These are phyloP conservation scores for Xyrichtys novacula DNA, from an alignment of 2,797 vertebrate species.

Conservation along the genomic window DNA sequence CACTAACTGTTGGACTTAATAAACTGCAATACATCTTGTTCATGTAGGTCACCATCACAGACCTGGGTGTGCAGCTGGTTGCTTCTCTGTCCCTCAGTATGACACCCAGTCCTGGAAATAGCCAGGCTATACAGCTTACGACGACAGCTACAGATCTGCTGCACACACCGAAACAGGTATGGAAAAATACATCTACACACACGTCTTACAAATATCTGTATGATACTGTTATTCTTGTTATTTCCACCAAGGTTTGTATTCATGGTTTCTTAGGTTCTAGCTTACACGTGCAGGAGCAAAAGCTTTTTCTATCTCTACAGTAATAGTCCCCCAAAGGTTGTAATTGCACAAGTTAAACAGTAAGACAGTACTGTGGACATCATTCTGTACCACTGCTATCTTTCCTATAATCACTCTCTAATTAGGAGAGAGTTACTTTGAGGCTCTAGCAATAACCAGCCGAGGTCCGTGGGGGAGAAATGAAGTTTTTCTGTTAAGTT, in stretches of 20 bases:
- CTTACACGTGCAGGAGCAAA: not conserved
- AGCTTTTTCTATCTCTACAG: constrained; percentile 16
- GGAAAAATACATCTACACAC: not conserved
- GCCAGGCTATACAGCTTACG: constrained; percentile 88
- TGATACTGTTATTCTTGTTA: not conserved
- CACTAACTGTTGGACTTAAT: not conserved
- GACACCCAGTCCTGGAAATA: constrained; percentile 86
- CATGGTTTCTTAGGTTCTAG: constrained; percentile 11
- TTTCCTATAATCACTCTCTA: constrained; percentile 62
- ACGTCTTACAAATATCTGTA: not conserved
- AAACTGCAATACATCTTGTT: constrained; percentile 1
- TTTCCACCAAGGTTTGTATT: not conserved
- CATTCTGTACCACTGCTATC: constrained; percentile 42
- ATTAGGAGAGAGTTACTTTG: constrained; percentile 59
- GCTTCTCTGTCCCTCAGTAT: constrained; percentile 89
- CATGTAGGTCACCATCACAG: constrained; percentile 89
- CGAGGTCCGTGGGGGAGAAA: too few species aligned
- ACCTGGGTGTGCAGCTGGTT: constrained; percentile 93
- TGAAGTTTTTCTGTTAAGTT: not conserved
- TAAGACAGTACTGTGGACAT: constrained; percentile 47
- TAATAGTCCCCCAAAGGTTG: constrained; percentile 50
- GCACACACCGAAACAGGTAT: constrained; percentile 90
- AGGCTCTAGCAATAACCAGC: constrained; percentile 28
- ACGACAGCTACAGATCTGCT: constrained; percentile 90
- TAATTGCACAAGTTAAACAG: constrained; percentile 56